These are phyloP conservation scores for Ctenoplectra terminalis DNA, from an alignment of 1,140 invertebrate genomes.

Conservation along the genomic window DNA sequence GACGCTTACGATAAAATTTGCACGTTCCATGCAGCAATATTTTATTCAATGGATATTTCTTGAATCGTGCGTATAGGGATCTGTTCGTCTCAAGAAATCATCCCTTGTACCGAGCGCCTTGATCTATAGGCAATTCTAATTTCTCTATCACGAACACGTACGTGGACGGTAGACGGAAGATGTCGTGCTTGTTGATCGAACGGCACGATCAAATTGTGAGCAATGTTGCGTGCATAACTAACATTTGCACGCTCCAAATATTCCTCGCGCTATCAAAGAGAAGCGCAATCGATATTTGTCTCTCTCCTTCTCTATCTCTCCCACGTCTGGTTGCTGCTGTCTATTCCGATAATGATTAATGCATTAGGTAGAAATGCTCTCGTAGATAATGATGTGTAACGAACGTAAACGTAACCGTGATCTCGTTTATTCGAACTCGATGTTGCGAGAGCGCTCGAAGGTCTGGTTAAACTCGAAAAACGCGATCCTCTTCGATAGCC, in stretches of 20 bases:
- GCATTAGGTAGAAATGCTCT: slow-evolving; percentile 57
- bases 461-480: neutral
- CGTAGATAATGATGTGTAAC: slow-evolving; percentile 37
- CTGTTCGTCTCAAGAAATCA: neutral
- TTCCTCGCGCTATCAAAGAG: slow-evolving; percentile 51
- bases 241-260: slow-evolving; percentile 63
- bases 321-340: slow-evolving; percentile 4
- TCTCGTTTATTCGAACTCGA: neutral
- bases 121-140: slow-evolving; percentile 18
- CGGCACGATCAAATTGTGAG: slow-evolving; percentile 65
- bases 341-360: slow-evolving; percentile 45
- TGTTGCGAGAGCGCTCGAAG: no score
- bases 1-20: neutral
- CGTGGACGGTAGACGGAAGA: slow-evolving; percentile 41
- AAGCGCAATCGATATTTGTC: slow-evolving; percentile 48
- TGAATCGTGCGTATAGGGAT: neutral
- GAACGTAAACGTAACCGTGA: slow-evolving; percentile 14
- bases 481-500: no score
- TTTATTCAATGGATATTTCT: neutral
- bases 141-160: slow-evolving; percentile 5
- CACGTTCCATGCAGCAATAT: neutral
- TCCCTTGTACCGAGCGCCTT: neutral
- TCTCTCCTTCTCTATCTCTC: no score
- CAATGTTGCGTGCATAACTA: slow-evolving; percentile 64
- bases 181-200: slow-evolving; percentile 64